These are phyloP conservation scores for Danionella cerebrum DNA, from an alignment of 2,113 vertebrate genomes.

Conservation along the genomic window DNA sequence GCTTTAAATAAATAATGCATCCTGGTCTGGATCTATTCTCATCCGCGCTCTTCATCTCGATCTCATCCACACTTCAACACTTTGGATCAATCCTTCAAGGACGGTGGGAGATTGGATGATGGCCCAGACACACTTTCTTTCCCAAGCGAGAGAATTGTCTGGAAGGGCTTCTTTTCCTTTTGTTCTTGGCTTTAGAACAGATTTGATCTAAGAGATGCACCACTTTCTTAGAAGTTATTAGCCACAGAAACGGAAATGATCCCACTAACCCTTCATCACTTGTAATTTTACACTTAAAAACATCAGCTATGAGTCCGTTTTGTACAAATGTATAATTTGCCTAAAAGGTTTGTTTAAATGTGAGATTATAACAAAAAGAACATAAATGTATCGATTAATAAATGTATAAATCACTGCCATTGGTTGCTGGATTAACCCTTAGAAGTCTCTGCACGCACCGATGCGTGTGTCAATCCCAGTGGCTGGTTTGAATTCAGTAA, in stretches of 20 bases:
- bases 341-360: too few relatives aligned
- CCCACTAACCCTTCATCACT: background rate
- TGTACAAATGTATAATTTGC: too few relatives aligned
- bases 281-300: too few relatives aligned
- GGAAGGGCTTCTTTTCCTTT: constrained; percentile 14
- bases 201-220: constrained; percentile 12
- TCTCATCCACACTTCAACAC: constrained; percentile 20
- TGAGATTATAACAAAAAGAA: too few relatives aligned
- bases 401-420: too few relatives aligned
- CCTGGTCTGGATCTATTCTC: constrained; percentile 44
- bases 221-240: constrained; percentile 3
- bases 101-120: constrained; percentile 29
- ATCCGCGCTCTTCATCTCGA: constrained; percentile 24
- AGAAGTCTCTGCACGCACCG: too few relatives aligned
- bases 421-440: too few relatives aligned
- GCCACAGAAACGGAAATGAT: background rate
- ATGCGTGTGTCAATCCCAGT: too few relatives aligned
- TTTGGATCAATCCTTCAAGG: constrained; percentile 45
- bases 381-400: too few relatives aligned
- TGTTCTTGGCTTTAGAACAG: constrained; percentile 1
- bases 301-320: too few relatives aligned
- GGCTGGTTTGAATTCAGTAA: too few relatives aligned
- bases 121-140: constrained; percentile 26
- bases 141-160: background rate
- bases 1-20: constrained; percentile 56